These are phyloP conservation scores for Adineta ricciae DNA, from an alignment of 2,888 invertebrate genomes.

Conservation along the genomic window DNA sequence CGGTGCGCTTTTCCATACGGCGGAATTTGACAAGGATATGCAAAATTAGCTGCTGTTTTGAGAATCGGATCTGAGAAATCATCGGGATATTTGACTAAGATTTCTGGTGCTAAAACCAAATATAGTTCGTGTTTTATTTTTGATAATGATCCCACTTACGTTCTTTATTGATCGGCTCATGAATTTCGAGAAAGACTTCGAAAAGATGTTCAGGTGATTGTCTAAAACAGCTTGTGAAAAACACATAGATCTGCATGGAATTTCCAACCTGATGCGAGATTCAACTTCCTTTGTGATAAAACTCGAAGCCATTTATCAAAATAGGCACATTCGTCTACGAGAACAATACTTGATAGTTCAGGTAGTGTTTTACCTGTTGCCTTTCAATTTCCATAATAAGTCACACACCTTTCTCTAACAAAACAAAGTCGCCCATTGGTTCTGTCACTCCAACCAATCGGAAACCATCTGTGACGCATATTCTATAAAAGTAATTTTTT, in stretches of 20 bases:
- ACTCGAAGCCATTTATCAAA: background rate
- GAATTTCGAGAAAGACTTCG: conserved; percentile 13
- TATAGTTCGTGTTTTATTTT: background rate
- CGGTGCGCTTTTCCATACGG: background rate
- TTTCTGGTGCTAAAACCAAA: background rate
- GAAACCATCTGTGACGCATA: background rate
- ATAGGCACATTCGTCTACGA: background rate
- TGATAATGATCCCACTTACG: background rate
- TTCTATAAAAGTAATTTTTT: background rate
- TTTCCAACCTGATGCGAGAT: background rate
- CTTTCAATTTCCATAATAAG: background rate
- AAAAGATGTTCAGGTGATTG: background rate
- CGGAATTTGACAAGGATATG: background rate
- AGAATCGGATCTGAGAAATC: background rate
- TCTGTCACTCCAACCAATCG: background rate
- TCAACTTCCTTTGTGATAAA: background rate
- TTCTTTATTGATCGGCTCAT: background rate
- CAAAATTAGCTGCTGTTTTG: conserved; percentile 14
- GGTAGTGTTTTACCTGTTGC: background rate
- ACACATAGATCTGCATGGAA: background rate
- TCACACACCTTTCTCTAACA: background rate
- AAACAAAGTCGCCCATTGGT: background rate
- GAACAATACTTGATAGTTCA: background rate
- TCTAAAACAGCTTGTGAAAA: background rate
- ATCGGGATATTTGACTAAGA: background rate